These are phyloP conservation scores for Vandiemenella viatica DNA, from an alignment of 2,888 invertebrate genomes.

Conservation along the genomic window DNA sequence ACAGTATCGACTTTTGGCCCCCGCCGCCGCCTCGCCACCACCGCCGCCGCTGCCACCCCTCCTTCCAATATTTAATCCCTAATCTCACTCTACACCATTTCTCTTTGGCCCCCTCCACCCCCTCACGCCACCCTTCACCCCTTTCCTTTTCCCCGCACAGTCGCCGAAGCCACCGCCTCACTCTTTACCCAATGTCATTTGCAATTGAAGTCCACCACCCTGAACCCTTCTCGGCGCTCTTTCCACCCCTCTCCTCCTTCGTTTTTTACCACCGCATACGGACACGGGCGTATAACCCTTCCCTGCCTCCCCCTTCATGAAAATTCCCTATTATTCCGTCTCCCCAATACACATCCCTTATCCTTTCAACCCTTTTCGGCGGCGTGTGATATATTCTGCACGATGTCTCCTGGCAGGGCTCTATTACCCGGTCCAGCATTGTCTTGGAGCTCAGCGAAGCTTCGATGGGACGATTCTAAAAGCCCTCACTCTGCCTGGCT, in stretches of 20 bases:
- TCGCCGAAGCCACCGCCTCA: conserved; percentile 8
- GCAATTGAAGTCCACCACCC: not conserved
- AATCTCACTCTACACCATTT: conserved; percentile 11
- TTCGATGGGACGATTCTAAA: no score
- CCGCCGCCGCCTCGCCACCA: not conserved
- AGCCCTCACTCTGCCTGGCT: no score
- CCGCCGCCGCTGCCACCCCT: conserved; percentile 1
- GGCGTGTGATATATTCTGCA: conserved; percentile 13
- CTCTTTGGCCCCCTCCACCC: conserved; percentile 2
- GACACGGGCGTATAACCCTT: not conserved
- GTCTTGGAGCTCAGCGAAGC: not conserved
- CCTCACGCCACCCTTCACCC: not conserved
- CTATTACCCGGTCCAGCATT: not conserved
- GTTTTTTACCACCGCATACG: not conserved
- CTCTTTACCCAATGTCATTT: conserved; percentile 1
- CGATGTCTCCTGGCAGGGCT: conserved; percentile 11
- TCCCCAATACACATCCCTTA: conserved; percentile 16
- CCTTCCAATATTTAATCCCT: conserved; percentile 14
- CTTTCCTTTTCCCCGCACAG: conserved; percentile 3
- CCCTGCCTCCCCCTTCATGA: conserved; percentile 8
- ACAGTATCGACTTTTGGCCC: conserved; percentile 13
- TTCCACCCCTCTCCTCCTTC: not conserved
- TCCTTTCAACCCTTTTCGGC: conserved; percentile 15
- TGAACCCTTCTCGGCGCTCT: not conserved
- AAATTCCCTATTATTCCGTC: conserved; percentile 14